Conservation (phyloP, 2,888 invertebrate genomes). For the Perizoma affinitatum region DNA sequence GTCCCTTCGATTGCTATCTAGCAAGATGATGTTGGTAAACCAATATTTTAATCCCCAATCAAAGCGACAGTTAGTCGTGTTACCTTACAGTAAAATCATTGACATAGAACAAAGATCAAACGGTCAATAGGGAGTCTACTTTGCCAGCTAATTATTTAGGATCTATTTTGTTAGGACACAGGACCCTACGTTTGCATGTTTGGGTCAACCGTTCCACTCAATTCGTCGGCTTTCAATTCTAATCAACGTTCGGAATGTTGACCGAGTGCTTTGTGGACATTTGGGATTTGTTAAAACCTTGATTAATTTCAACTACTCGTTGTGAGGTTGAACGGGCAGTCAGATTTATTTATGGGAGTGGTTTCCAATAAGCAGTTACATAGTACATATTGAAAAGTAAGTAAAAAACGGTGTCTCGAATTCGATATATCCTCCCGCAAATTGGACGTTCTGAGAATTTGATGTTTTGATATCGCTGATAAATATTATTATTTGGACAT, state of each 20-base stretch:
- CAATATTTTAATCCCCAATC: too few relatives aligned
- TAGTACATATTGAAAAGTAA: neutral
- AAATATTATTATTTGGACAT: too few relatives aligned
- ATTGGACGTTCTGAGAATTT: too few relatives aligned
- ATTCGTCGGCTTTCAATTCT: conserved; percentile 58
- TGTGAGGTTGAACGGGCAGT: conserved; percentile 1
- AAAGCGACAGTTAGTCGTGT: too few relatives aligned
- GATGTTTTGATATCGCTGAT: too few relatives aligned
- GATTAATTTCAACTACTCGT: conserved; percentile 28
- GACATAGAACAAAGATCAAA: neutral
- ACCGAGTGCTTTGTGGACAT: conserved; percentile 26
- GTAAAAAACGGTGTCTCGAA: too few relatives aligned
- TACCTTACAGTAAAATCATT: too few relatives aligned
- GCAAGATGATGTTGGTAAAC: too few relatives aligned
- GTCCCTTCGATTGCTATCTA: too few relatives aligned
- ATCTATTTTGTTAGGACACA: conserved; percentile 78
- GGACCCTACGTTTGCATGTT: conserved; percentile 56
- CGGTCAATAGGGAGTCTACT: conserved; percentile 41
- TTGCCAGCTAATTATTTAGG: conserved; percentile 68
- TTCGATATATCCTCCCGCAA: too few relatives aligned
- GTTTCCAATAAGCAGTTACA: neutral
- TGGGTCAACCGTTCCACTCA: conserved; percentile 64
- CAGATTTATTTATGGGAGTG: neutral
- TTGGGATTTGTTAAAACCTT: conserved; percentile 29
- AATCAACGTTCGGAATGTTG: conserved; percentile 41